phyloP scores from a whole-genome alignment of 2,113 vertebrate species.

The Alectura lathami region DNA sequence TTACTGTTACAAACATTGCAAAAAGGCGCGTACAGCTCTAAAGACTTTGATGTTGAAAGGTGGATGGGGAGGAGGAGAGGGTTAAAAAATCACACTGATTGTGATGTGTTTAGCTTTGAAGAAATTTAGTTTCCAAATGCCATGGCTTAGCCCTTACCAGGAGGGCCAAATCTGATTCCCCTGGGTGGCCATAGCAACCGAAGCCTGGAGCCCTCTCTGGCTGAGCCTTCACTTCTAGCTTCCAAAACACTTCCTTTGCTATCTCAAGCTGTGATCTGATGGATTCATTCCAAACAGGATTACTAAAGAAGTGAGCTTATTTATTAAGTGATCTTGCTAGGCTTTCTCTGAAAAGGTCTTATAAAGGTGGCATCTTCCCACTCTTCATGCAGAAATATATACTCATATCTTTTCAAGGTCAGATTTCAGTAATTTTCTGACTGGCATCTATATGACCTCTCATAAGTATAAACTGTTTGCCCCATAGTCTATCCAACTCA shows the following conservation, averaged over 20 bases:
- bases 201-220: neutral
- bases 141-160: neutral
- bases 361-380: neutral
- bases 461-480: neutral
- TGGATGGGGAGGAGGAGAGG: neutral
- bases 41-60: neutral
- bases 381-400: neutral
- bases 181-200: neutral
- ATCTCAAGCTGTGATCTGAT: neutral
- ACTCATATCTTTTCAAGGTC: neutral
- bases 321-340: neutral
- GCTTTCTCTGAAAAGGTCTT: neutral
- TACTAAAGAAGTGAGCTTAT: neutral
- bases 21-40: neutral
- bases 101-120: neutral
- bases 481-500: neutral
- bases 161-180: neutral
- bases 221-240: neutral
- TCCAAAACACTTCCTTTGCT: conserved; percentile 16
- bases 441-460: neutral
- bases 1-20: neutral
- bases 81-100: neutral
- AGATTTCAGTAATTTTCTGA: neutral
- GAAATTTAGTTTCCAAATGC: neutral
- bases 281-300: neutral